phyloP scores from a whole-genome alignment of 2,888 invertebrate genomes.

The Pogonocherus hispidulus region DNA sequence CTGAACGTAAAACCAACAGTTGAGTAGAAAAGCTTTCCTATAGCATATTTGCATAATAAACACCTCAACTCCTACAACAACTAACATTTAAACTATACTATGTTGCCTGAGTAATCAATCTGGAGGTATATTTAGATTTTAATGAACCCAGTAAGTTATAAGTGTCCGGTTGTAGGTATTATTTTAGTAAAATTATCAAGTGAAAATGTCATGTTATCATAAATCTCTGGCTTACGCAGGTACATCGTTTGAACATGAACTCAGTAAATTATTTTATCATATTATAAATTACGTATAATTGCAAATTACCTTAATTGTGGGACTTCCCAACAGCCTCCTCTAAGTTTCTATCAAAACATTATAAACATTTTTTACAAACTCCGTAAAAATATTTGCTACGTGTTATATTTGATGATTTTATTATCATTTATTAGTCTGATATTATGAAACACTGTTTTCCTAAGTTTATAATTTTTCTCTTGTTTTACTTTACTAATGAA shows the following conservation, averaged over 20 bases:
- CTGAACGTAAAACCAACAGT: constrained; percentile 1
- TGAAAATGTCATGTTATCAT: constrained; percentile 1
- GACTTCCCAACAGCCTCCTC: not conserved
- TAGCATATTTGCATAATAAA: constrained; percentile 1
- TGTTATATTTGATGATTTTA: too few species aligned
- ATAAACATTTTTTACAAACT: too few species aligned
- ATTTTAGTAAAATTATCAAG: not conserved
- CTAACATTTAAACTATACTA: not conserved
- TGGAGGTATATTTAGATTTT: not conserved
- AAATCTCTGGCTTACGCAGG: not conserved
- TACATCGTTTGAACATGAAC: not conserved
- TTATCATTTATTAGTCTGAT: too few species aligned
- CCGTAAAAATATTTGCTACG: too few species aligned
- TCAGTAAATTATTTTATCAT: not conserved
- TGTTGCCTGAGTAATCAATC: not conserved
- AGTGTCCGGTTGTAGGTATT: not conserved
- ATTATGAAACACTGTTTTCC: too few species aligned
- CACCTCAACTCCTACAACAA: not conserved
- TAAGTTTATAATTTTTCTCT: too few species aligned
- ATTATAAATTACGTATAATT: not conserved
- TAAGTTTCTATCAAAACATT: not conserved
- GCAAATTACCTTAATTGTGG: not conserved
- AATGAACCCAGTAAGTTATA: not conserved
- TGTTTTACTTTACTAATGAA: too few species aligned
- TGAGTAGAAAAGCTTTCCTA: not conserved